Conservation (phyloP, 1,140 invertebrate genomes). For the Drosophila willistoni region DNA sequence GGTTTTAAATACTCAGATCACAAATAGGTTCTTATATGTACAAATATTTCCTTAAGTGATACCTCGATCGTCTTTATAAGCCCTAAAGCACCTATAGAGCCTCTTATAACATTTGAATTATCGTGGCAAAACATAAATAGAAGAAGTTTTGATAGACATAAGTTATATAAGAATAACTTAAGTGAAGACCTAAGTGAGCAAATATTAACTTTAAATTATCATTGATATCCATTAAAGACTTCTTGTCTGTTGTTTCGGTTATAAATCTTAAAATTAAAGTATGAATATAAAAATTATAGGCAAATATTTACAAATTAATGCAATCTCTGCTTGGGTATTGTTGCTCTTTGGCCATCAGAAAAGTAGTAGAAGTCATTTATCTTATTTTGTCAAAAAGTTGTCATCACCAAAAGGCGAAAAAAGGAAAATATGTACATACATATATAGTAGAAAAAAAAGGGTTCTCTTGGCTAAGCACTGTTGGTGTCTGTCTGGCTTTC, state of each 20-base stretch:
- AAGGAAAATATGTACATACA: slow-evolving; percentile 7
- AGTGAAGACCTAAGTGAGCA: no score
- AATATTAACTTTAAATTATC: no score
- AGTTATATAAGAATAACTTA: no score
- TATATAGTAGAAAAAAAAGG: slow-evolving; percentile 30
- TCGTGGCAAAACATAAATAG: no score
- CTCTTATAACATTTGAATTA: no score
- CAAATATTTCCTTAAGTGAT: no score
- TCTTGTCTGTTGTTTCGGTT: background rate
- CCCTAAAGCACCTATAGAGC: no score
- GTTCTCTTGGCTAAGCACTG: slow-evolving; percentile 58
- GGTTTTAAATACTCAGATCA: no score
- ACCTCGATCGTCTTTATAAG: no score
- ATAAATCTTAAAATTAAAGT: background rate
- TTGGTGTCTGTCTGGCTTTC: slow-evolving; percentile 47
- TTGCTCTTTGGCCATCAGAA: slow-evolving; percentile 8
- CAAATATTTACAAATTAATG: background rate
- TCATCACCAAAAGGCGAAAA: slow-evolving; percentile 43
- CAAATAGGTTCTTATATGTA: no score
- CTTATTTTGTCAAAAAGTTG: slow-evolving; percentile 80
- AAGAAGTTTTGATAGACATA: no score
- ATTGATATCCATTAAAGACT: no score
- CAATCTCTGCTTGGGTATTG: slow-evolving; percentile 22
- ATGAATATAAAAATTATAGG: background rate
- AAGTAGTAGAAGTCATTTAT: slow-evolving; percentile 68